Percentiles rank a stretch among this genome's conserved stretches.
Conservation (phyloP, 2,797 vertebrate species). For the Spizella passerina region DNA sequence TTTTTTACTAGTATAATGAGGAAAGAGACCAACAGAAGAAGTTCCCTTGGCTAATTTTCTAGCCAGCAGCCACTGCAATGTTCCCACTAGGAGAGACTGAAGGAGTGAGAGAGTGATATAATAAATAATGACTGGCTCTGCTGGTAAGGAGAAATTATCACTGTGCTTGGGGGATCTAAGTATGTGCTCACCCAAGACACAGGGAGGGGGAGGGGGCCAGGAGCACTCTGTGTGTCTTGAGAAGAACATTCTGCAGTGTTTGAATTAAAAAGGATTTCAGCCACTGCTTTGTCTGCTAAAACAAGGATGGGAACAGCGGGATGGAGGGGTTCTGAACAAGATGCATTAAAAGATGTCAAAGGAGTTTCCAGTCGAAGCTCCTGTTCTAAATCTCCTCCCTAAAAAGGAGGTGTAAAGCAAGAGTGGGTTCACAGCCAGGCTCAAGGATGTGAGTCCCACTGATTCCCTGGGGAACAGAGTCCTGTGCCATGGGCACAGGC, state of each 20-base stretch:
- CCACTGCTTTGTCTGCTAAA: background rate
- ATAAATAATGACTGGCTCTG: constrained; percentile 78
- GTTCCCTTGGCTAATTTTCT: constrained; percentile 80
- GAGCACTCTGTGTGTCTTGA: background rate
- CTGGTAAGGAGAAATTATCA: constrained; percentile 76
- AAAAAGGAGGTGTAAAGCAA: background rate
- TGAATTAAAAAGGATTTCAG: constrained; percentile 54
- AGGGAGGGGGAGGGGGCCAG: background rate
- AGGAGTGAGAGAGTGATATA: constrained; percentile 72
- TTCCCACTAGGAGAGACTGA: constrained; percentile 76
- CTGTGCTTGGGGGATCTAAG: constrained; percentile 73
- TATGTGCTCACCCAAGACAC: constrained; percentile 50
- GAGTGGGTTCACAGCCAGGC: background rate
- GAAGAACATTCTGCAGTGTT: background rate
- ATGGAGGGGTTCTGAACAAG: background rate
- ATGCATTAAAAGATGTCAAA: background rate
- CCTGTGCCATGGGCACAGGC: background rate
- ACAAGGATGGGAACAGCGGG: background rate
- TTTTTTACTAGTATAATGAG: constrained; percentile 81
- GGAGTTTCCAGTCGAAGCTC: background rate
- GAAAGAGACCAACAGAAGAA: constrained; percentile 74
- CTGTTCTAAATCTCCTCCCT: background rate
- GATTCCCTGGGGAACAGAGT: accelerated
- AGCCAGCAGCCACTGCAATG: constrained; percentile 72
- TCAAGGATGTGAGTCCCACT: background rate